Evolutionary conservation across 2,888 invertebrate genomes (phyloP).

Genomic region (Tuberolachnus salignus): DNA sequence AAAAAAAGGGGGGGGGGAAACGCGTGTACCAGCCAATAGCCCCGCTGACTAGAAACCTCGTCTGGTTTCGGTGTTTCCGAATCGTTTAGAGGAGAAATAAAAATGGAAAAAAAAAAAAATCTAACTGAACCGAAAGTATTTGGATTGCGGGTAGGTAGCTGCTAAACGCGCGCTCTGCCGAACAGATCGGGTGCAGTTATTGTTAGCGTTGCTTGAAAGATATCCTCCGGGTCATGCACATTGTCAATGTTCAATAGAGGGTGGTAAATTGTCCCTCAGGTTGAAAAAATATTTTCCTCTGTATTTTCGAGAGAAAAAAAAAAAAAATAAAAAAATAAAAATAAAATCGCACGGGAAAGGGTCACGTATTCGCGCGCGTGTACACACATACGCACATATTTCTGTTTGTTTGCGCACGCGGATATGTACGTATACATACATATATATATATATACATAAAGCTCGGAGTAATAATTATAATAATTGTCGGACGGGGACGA

Average conservation of each 20-base stretch:
- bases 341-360: background rate
- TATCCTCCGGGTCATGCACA: conserved; percentile 27
- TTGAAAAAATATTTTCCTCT: conserved; percentile 41
- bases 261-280: conserved; percentile 32
- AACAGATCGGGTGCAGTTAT: conserved; percentile 6
- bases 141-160: background rate
- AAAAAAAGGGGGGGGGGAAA: no score
- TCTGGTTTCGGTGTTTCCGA: background rate
- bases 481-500: background rate
- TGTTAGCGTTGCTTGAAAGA: conserved; percentile 20
- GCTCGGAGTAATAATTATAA: background rate
- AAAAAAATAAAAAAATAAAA: no score
- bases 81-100: no score
- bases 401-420: background rate
- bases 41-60: no score
- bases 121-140: conserved; percentile 22
- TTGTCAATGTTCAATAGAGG: conserved; percentile 44
- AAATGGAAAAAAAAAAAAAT: conserved; percentile 19
- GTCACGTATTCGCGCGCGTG: conserved; percentile 27
- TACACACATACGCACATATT: background rate
- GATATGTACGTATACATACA: background rate
- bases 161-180: background rate
- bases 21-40: no score
- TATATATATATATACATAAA: background rate
- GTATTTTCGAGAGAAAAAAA: conserved; percentile 19